Evolutionary conservation across 37 sponge, comb jelly and placozoan genomes (phyloP).

Genomic region (Eunapius fragilis): DNA sequence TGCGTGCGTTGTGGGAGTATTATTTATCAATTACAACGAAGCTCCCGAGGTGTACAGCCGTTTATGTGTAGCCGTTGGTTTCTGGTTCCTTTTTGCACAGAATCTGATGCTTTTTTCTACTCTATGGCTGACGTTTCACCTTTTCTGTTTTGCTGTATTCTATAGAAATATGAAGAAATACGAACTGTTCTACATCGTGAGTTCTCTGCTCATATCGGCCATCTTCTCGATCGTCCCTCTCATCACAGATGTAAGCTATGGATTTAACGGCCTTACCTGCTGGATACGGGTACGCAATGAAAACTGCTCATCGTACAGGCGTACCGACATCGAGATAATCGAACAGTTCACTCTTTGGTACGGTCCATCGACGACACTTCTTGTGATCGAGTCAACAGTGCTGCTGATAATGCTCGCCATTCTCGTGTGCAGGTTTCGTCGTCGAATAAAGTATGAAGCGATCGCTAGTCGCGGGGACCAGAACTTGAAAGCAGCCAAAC

Average conservation of each 20-base stretch:
- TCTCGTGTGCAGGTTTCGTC: neutral
- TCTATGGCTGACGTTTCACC: neutral
- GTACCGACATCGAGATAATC: neutral
- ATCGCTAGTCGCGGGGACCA: no score
- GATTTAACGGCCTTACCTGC: neutral
- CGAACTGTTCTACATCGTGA: neutral
- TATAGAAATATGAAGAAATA: neutral
- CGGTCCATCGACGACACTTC: neutral
- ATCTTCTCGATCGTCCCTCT: neutral
- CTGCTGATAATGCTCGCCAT: neutral
- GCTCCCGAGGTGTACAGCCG: no score
- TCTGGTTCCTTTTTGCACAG: no score
- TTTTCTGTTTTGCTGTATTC: neutral
- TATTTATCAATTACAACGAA: no score
- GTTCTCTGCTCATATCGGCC: neutral
- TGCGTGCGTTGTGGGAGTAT: no score
- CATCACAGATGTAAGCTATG: neutral
- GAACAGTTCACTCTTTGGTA: conserved; percentile 16
- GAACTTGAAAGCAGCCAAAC: neutral
- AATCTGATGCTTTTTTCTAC: neutral
- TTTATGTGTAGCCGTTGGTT: no score
- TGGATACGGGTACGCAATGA: neutral
- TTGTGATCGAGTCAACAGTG: neutral
- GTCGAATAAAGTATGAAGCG: no score
- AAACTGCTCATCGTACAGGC: neutral